These are phyloP conservation scores for Tylochromis polylepis DNA, from an alignment of 2,113 vertebrate species.

Conservation along the genomic window DNA sequence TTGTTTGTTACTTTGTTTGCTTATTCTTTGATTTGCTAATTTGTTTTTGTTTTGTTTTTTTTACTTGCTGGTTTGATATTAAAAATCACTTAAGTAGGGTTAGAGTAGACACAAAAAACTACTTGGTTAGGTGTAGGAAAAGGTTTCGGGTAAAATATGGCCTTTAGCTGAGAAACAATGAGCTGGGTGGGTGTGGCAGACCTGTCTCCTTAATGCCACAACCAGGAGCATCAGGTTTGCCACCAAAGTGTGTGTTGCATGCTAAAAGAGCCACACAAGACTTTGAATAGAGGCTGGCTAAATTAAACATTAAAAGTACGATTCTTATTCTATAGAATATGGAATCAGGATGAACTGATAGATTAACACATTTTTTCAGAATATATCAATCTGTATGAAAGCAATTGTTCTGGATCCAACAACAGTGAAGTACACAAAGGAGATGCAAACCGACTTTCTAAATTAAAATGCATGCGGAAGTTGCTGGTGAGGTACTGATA, in stretches of 20 bases:
- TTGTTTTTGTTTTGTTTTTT: not conserved
- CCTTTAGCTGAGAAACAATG: not conserved
- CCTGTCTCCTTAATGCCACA: not conserved
- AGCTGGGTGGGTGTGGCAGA: not conserved
- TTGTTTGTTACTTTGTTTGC: not conserved
- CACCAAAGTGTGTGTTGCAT: not conserved
- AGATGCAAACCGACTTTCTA: too few species aligned
- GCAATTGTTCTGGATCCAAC: not conserved
- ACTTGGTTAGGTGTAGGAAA: not conserved
- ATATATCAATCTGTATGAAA: not conserved
- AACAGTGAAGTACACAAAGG: too few species aligned
- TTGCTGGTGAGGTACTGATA: not conserved
- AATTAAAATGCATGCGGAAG: not conserved
- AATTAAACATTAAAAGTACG: not conserved
- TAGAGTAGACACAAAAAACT: not conserved
- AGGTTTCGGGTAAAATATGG: not conserved
- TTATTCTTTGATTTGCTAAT: not conserved
- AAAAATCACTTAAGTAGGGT: not conserved
- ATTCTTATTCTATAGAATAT: not conserved
- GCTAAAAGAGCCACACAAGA: not conserved
- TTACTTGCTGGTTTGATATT: not conserved
- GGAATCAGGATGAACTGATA: too few species aligned
- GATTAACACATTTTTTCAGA: too few species aligned
- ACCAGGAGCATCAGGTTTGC: not conserved
- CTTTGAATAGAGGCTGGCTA: not conserved